These are phyloP conservation scores for Clitarchus hookeri DNA, from an alignment of 2,888 invertebrate genomes.

Conservation along the genomic window DNA sequence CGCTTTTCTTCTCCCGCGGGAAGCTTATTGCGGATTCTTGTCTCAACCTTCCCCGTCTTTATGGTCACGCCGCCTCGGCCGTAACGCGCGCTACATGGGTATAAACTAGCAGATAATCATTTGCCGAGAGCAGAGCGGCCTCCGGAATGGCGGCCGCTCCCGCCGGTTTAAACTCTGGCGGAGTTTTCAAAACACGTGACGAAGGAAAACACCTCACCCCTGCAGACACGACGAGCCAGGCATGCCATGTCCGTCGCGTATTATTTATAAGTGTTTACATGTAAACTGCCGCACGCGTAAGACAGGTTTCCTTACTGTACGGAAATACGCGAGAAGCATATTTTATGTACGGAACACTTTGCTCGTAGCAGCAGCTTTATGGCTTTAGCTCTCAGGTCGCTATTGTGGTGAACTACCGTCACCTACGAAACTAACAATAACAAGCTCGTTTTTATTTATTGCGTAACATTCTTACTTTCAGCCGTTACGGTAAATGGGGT, in stretches of 20 bases:
- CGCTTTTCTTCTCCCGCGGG: not conserved
- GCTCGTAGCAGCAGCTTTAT: no score
- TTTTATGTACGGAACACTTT: no score
- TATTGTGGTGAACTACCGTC: no score
- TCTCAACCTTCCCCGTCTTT: not conserved
- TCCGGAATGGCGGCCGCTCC: not conserved
- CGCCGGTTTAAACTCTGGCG: not conserved
- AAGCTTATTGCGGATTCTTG: conserved; percentile 14
- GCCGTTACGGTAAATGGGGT: no score
- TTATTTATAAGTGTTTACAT: not conserved
- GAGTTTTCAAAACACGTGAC: not conserved
- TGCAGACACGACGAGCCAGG: not conserved
- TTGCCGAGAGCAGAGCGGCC: not conserved
- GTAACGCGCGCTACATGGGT: not conserved
- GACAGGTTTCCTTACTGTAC: no score
- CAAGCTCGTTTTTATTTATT: no score
- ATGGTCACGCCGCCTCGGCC: not conserved
- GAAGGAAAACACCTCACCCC: not conserved
- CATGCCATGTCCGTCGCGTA: not conserved
- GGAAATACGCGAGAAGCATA: no score
- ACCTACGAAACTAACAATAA: no score
- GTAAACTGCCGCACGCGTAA: not conserved
- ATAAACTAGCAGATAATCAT: conserved; percentile 14
- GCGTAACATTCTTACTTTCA: no score
- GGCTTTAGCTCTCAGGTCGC: no score